These are phyloP conservation scores for Microcebus griseorufus DNA, from an alignment of 2,113 vertebrate genomes.

Conservation along the genomic window DNA sequence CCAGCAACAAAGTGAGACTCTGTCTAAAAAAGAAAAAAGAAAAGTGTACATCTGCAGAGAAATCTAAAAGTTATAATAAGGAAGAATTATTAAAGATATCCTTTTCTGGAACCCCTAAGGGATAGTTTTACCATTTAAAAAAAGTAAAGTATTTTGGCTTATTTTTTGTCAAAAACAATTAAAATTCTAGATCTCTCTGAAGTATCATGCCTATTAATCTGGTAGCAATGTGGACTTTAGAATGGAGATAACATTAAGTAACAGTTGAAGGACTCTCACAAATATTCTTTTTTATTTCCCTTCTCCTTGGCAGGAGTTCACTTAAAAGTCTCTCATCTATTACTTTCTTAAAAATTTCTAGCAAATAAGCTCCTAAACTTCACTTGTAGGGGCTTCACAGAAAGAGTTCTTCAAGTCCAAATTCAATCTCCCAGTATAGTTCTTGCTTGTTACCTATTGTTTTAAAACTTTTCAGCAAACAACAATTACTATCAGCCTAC, in stretches of 20 bases:
- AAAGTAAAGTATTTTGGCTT: not conserved
- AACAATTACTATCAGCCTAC: not conserved
- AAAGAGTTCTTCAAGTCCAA: conserved; percentile 30
- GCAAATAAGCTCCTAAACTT: not conserved
- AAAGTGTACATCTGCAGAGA: not conserved
- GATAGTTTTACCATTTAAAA: conserved; percentile 32
- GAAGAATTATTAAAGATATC: not conserved
- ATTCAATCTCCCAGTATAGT: not conserved
- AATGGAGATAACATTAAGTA: not conserved
- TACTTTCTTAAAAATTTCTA: not conserved
- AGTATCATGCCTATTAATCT: not conserved
- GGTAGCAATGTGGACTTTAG: not conserved
- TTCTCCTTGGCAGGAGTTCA: not conserved
- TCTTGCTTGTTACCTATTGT: not conserved
- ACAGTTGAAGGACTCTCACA: not conserved
- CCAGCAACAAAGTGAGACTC: too few species aligned
- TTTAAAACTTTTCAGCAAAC: not conserved
- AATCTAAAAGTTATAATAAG: not conserved
- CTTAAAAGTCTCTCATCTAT: not conserved
- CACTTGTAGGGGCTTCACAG: not conserved
- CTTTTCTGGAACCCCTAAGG: not conserved
- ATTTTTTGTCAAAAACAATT: conserved; percentile 36
- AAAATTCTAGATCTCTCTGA: conserved; percentile 46
- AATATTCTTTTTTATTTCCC: not conserved
- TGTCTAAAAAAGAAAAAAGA: not conserved